phyloP scores from a whole-genome alignment of 2,797 vertebrate genomes.

The Tokudaia muenninki region DNA sequence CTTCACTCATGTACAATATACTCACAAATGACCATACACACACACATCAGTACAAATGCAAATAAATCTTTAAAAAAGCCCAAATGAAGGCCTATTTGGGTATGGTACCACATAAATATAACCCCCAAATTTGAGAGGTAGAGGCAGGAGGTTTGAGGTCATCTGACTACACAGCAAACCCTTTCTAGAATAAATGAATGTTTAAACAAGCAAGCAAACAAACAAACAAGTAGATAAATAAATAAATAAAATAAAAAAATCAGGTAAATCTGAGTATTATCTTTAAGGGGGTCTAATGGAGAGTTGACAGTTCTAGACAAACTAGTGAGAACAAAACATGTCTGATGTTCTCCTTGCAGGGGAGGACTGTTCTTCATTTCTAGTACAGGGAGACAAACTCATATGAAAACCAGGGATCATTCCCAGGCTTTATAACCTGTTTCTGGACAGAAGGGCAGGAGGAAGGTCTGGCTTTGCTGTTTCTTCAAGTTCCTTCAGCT shows the following conservation, averaged over 20 bases:
- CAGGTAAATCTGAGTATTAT: background rate
- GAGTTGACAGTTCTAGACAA: background rate
- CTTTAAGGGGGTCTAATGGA: background rate
- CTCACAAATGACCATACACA: background rate
- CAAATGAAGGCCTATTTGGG: too few species aligned
- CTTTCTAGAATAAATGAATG: background rate
- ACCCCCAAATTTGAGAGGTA: background rate
- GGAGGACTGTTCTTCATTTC: background rate
- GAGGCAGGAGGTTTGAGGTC: background rate
- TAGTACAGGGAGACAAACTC: background rate
- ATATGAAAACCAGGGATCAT: background rate
- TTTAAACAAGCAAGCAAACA: background rate
- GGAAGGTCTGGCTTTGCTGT: background rate
- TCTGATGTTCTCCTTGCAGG: background rate
- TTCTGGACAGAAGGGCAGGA: background rate
- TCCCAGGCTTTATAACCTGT: background rate
- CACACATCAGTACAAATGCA: background rate
- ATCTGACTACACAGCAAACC: background rate
- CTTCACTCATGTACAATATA: background rate
- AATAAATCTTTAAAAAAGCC: background rate
- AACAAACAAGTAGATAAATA: background rate
- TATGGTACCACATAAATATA: background rate
- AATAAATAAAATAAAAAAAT: background rate
- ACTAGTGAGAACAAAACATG: background rate
- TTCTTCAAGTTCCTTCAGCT: background rate